Evolutionary conservation across 2,113 vertebrate genomes (phyloP), one percentile per base, ranked within the genome.

Genomic region (Sardina pilchardus): DNA sequence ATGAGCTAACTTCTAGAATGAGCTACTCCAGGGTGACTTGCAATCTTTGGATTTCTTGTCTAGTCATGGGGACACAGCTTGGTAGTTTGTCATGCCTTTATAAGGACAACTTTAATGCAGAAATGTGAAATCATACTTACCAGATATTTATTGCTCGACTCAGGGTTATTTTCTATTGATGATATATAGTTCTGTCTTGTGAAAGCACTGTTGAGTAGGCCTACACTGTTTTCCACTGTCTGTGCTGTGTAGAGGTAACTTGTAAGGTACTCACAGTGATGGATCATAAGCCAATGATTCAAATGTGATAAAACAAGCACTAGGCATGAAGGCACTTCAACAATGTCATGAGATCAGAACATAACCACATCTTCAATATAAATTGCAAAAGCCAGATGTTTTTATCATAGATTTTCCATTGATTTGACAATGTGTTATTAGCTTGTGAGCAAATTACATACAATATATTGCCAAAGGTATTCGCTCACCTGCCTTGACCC

Each of bases 1-100:
- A 78, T 78, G 30, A 78, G 30, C 71, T 78, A 71, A 59, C 30
- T 56, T 56, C 36, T 56, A 56, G 82, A 83, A 83, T 83, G 50
- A 83, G 48, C 47, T 53, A 36, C 47, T 78, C 71, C 71, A 36
- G 71, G 71, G 71, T 78, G 71, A 78, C 71, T 78, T 78, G 71
- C 71, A 36, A 78, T 78, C 30, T 78, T 78, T 78, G 71, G 71
- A 78, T 78, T 36, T 78, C 71, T 34, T 78, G 71, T 75, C 67
- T 75, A 75, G 30, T 78, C 71, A 36, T 78, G 71, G 71, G 30
- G 10, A 78, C 71, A 78, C 71, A 34, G 34, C 26, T 78, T 78
- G 71, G 30, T 78, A 78, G 71, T 16, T 34, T 78, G 71, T 36
- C 71, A 36, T 36, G 71, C 71, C 71, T 78, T 78, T 78, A 36